These are phyloP conservation scores for Gerris buenoi DNA, from an alignment of 1,140 invertebrate species.

Conservation along the genomic window DNA sequence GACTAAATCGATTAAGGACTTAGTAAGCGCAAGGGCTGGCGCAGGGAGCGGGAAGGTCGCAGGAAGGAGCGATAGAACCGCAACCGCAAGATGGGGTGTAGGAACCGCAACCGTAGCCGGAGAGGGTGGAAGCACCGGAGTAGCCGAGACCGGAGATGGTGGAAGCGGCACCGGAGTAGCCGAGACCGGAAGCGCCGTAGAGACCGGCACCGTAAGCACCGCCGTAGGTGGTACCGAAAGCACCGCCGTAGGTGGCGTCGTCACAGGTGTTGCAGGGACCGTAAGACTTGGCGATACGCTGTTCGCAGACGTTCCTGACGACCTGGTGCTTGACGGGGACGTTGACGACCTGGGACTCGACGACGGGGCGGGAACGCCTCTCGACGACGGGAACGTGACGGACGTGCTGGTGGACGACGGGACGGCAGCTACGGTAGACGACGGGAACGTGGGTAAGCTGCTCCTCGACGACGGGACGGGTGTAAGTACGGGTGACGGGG, in stretches of 20 bases:
- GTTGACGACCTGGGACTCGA: slow-evolving; percentile 5
- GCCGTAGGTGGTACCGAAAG: no score
- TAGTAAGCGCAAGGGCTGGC: not conserved
- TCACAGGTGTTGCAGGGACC: not conserved
- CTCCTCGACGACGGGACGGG: slow-evolving; percentile 10
- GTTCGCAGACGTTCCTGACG: slow-evolving; percentile 6
- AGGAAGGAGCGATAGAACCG: no score
- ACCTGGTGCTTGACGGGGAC: slow-evolving; percentile 11
- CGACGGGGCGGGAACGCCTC: slow-evolving; percentile 4
- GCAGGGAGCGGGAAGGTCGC: not conserved
- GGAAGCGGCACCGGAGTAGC: no score
- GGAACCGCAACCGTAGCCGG: not conserved
- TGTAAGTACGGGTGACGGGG: slow-evolving; percentile 6
- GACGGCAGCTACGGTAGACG: slow-evolving; percentile 1
- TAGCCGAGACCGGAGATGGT: no score
- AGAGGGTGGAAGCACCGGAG: not conserved
- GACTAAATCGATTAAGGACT: no score
- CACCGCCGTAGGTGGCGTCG: no score
- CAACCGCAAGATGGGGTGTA: no score
- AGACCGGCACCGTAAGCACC: no score
- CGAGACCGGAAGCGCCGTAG: not conserved
- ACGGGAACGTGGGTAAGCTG: slow-evolving; percentile 8
- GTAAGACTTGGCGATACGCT: slow-evolving; percentile 3
- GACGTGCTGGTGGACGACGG: slow-evolving; percentile 3
- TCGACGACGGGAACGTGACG: slow-evolving; percentile 10